These are phyloP conservation scores for Squalus acanthias DNA, from an alignment of 2,797 vertebrate species.

Conservation along the genomic window DNA sequence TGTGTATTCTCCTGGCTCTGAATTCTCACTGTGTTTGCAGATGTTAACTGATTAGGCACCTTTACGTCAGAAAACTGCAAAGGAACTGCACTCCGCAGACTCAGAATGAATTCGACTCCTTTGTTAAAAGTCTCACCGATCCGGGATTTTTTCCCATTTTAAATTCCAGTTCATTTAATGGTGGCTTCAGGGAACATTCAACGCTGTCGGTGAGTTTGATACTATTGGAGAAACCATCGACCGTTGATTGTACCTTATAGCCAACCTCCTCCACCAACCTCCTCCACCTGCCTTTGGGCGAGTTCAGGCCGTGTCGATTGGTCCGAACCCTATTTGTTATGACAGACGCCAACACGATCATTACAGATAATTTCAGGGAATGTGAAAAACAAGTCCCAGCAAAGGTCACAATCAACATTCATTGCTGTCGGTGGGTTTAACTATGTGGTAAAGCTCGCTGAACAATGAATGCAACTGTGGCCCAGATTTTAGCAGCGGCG, in stretches of 20 bases:
- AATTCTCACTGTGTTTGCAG: neutral
- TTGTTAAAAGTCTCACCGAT: neutral
- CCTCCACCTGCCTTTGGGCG: conserved; percentile 48
- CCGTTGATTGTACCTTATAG: conserved; percentile 99
- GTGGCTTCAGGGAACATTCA: conserved; percentile 89
- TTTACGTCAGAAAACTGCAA: neutral
- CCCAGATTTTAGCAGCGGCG: conserved; percentile 69
- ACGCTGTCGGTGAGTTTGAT: conserved; percentile 99
- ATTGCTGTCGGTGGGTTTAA: conserved; percentile 99
- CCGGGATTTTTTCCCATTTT: neutral
- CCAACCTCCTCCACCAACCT: conserved; percentile 64
- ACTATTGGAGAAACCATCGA: conserved; percentile 96
- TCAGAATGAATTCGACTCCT: neutral
- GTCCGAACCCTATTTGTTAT: conserved; percentile 49
- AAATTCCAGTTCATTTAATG: conserved; percentile 50
- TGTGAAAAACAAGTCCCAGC: conserved; percentile 50
- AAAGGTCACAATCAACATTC: conserved; percentile 99
- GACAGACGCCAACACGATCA: conserved; percentile 45
- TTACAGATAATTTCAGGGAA: conserved; percentile 39
- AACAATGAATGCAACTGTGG: conserved; percentile 99
- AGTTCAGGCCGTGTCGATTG: conserved; percentile 46
- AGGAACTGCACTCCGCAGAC: neutral
- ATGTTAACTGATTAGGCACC: neutral
- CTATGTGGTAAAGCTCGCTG: conserved; percentile 95
- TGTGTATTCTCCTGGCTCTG: neutral